These are phyloP conservation scores for Aphis gossypii DNA, from an alignment of 1,140 invertebrate genomes.

Conservation along the genomic window DNA sequence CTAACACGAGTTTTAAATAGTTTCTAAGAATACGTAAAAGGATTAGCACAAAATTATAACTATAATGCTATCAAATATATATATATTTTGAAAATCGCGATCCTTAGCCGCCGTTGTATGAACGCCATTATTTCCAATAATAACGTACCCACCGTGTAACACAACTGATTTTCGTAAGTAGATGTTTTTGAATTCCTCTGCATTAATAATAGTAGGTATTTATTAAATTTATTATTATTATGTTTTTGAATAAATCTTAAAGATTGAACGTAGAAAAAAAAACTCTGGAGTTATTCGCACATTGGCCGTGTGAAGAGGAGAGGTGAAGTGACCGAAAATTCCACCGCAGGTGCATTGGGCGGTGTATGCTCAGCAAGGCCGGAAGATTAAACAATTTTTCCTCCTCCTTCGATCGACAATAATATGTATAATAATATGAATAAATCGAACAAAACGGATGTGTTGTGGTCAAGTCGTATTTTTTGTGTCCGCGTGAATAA, in stretches of 20 bases:
- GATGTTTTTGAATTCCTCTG: neutral
- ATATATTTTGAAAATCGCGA: no score
- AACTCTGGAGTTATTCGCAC: neutral
- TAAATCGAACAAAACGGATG: constrained; percentile 42
- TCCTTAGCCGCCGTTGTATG: no score
- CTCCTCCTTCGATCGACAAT: neutral
- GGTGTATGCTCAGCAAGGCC: neutral
- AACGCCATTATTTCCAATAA: no score
- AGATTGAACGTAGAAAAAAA: neutral
- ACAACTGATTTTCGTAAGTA: neutral
- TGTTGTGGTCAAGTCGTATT: constrained; percentile 54
- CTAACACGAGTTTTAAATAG: no score
- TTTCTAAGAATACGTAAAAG: no score
- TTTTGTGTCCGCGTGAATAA: constrained; percentile 44
- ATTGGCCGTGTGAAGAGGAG: neutral
- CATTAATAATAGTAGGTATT: neutral
- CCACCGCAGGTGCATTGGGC: neutral
- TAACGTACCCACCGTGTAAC: neutral
- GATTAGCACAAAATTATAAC: no score
- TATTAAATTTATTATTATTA: neutral
- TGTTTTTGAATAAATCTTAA: neutral
- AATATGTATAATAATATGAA: neutral
- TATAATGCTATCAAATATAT: no score
- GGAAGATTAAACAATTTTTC: constrained; percentile 50
- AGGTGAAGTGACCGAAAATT: neutral